Conservation (phyloP, 2,113 vertebrate genomes). For the Aramus guarauna region DNA sequence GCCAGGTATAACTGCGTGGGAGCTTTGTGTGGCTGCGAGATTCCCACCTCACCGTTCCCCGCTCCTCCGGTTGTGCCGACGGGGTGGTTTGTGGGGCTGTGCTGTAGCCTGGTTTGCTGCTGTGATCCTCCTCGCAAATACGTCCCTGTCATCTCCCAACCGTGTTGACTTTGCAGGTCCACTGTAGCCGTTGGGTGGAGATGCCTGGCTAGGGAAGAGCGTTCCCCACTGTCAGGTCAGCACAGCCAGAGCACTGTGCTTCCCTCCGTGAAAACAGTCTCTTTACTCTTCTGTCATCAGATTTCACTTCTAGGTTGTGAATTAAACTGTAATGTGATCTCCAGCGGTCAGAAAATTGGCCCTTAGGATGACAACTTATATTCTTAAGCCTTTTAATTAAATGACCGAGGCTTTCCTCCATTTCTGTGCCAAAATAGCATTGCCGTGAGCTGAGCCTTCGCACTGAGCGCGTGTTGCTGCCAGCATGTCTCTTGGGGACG, state of each 20-base stretch:
- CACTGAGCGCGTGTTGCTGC: background rate
- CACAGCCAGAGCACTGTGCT: background rate
- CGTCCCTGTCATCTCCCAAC: background rate
- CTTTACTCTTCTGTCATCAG: constrained; percentile 24
- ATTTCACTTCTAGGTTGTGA: constrained; percentile 47
- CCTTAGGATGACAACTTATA: constrained; percentile 26
- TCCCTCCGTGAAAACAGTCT: background rate
- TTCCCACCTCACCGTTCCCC: background rate
- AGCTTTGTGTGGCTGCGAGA: background rate
- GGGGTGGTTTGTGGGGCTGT: background rate
- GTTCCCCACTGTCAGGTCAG: background rate
- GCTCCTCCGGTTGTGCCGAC: background rate
- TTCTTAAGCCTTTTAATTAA: constrained; percentile 49
- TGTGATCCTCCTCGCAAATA: background rate
- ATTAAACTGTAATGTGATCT: constrained; percentile 40
- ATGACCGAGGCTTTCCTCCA: background rate
- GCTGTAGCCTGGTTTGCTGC: background rate
- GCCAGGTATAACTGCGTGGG: background rate
- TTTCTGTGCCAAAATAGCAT: background rate
- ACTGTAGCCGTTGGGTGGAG: background rate
- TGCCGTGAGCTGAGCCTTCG: background rate
- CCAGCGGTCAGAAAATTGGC: constrained; percentile 33
- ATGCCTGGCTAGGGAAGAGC: background rate
- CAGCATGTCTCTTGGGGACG: background rate
- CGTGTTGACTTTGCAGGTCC: background rate